Percentiles rank a stretch among this genome's conserved stretches.
Evolutionary conservation across 2,888 invertebrate species (phyloP).

Genomic region (Chirona hameri): DNA sequence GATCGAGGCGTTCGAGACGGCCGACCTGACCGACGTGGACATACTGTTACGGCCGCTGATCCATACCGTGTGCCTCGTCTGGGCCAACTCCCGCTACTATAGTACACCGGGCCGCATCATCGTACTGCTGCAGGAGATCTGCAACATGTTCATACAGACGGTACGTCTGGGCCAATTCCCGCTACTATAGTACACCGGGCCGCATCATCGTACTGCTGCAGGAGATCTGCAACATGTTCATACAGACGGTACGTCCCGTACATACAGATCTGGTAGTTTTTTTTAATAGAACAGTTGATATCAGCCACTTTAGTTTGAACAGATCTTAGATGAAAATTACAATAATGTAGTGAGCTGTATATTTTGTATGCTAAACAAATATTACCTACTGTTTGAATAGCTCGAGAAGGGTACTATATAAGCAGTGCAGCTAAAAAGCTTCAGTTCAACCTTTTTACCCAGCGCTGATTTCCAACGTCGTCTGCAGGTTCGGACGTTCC

Average conservation of each 20-base stretch:
- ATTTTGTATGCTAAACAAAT: too few species aligned
- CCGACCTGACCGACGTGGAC: conserved; percentile 66
- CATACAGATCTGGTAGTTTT: too few species aligned
- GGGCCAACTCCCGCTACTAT: conserved; percentile 83
- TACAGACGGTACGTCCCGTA: conserved; percentile 70
- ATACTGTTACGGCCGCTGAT: conserved; percentile 73
- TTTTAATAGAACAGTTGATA: too few species aligned
- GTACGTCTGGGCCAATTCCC: conserved; percentile 64
- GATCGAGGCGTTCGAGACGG: conserved; percentile 70
- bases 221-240: conserved; percentile 85
- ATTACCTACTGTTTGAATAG: too few species aligned
- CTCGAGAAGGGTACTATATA: too few species aligned
- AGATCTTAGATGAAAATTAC: too few species aligned
- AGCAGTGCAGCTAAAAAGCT: too few species aligned
- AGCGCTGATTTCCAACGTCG: too few species aligned
- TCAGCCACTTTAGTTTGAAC: too few species aligned
- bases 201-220: conserved; percentile 83
- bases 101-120: conserved; percentile 84
- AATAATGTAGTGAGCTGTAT: too few species aligned
- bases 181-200: conserved; percentile 80
- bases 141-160: conserved; percentile 84
- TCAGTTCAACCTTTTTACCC: too few species aligned
- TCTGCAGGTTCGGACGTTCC: conserved; percentile 82
- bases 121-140: conserved; percentile 80
- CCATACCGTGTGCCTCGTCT: conserved; percentile 82